These are phyloP conservation scores for Gila orcuttii DNA, from an alignment of 2,113 vertebrate genomes.

Conservation along the genomic window DNA sequence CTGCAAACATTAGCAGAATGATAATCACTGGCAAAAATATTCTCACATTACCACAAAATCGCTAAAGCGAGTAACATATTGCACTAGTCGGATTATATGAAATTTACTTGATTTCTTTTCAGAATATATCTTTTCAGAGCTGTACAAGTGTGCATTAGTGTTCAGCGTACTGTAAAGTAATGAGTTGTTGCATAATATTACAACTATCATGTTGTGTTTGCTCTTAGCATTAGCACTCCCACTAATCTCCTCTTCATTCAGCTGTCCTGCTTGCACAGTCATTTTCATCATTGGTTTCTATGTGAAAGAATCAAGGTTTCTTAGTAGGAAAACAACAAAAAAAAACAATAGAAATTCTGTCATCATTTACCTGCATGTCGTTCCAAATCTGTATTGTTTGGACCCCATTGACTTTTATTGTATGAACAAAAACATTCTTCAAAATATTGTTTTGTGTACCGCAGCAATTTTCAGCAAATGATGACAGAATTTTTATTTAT, in stretches of 20 bases:
- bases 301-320: background rate
- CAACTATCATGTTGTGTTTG: background rate
- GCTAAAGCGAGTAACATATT: background rate
- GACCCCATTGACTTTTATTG: background rate
- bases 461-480: background rate
- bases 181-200: conserved; percentile 9
- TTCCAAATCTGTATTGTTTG: background rate
- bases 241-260: background rate
- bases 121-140: background rate
- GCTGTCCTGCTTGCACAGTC: background rate
- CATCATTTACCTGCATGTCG: background rate
- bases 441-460: background rate
- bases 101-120: background rate
- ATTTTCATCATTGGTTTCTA: background rate
- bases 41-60: conserved; percentile 11
- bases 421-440: background rate
- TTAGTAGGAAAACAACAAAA: background rate
- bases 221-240: background rate
- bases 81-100: background rate
- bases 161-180: background rate
- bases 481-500: background rate
- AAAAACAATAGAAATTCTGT: background rate
- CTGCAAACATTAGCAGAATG: background rate
- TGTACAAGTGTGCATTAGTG: background rate
- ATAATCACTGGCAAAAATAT: background rate